Evolutionary conservation across 2,113 vertebrate species (phyloP).

Genomic region (Corynorhinus townsendii): DNA sequence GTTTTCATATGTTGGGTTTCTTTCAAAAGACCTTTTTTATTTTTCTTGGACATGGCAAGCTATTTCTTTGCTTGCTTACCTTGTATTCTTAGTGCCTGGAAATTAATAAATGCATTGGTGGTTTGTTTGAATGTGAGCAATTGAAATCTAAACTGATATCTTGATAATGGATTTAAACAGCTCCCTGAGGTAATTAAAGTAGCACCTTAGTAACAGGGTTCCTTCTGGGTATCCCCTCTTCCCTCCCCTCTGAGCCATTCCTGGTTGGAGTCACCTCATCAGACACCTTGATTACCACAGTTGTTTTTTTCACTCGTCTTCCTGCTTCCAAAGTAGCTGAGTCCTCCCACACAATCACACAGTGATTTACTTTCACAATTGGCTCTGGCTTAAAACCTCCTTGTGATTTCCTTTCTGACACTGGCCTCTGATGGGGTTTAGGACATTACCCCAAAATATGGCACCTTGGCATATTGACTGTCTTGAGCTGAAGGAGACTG

Average conservation of each 20-base stretch:
- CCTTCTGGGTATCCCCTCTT: not conserved
- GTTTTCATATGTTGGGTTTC: not conserved
- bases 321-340: not conserved
- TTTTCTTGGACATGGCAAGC: not conserved
- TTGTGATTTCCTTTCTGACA: not conserved
- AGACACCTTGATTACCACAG: not conserved
- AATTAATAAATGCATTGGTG: not conserved
- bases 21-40: not conserved
- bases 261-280: not conserved
- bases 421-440: not conserved
- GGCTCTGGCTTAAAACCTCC: not conserved
- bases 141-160: not conserved
- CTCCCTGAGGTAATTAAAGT: not conserved
- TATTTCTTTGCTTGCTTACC: not conserved
- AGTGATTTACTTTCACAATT: not conserved
- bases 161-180: conserved; percentile 18
- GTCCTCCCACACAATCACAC: not conserved
- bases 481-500: not conserved
- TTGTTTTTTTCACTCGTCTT: not conserved
- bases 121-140: not conserved
- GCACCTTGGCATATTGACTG: not conserved
- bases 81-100: not conserved
- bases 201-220: not conserved
- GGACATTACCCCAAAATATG: not conserved
- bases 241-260: no score